phyloP scores from a whole-genome alignment of 2,888 invertebrate species.

The Mesorhabditis spiculigera region DNA sequence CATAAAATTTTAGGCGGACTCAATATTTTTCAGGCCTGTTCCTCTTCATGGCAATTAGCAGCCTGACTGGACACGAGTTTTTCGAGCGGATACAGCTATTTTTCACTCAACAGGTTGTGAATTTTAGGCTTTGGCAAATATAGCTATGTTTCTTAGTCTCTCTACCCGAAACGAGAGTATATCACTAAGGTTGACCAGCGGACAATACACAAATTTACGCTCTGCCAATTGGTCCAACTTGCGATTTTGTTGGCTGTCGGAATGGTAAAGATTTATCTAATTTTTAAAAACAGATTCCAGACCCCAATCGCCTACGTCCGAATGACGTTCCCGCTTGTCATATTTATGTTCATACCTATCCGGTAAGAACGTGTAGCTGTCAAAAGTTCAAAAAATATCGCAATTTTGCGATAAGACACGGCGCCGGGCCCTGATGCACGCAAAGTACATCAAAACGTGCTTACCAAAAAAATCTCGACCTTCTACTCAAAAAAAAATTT shows the following conservation, averaged over 20 bases:
- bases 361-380: not conserved
- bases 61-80: not conserved
- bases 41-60: not conserved
- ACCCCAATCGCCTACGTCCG: not conserved
- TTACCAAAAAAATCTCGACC: no score
- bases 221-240: constrained; percentile 59
- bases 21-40: not conserved
- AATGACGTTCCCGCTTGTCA: not conserved
- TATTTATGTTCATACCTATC: not conserved
- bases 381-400: not conserved
- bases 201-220: constrained; percentile 63
- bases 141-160: constrained; percentile 57
- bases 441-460: no score
- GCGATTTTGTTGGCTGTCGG: constrained; percentile 61
- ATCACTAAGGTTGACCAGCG: constrained; percentile 64
- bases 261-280: constrained; percentile 1
- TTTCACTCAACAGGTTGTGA: not conserved
- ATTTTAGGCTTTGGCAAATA: no score
- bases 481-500: no score
- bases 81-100: not conserved
- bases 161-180: constrained; percentile 65
- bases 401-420: not conserved
- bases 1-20: not conserved
- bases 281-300: not conserved
- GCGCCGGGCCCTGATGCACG: no score